Evolutionary conservation across 2,888 invertebrate genomes (phyloP).

Genomic region (Meteorus cinctellus): DNA sequence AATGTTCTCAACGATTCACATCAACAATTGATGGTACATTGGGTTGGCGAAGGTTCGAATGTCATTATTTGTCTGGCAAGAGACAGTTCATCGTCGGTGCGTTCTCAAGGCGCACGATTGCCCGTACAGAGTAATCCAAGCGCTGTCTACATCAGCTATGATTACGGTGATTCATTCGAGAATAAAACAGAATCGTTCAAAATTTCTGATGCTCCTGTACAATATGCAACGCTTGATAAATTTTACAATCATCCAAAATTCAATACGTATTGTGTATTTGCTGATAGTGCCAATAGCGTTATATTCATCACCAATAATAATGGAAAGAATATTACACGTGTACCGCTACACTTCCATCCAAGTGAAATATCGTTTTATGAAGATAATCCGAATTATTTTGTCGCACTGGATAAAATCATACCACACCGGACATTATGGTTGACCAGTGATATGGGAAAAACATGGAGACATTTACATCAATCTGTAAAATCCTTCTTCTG

Average conservation of each 20-base stretch:
- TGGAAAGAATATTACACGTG: slow-evolving; percentile 79
- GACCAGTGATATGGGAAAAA: slow-evolving; percentile 83
- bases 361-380: slow-evolving; percentile 86
- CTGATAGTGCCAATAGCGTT: slow-evolving; percentile 84
- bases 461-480: slow-evolving; percentile 81
- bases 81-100: slow-evolving; percentile 75
- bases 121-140: slow-evolving; percentile 76
- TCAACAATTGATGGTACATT: slow-evolving; percentile 92
- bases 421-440: slow-evolving; percentile 81
- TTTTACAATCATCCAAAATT: slow-evolving; percentile 89
- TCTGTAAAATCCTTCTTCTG: slow-evolving; percentile 88
- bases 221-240: slow-evolving; percentile 85
- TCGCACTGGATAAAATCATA: slow-evolving; percentile 85
- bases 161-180: slow-evolving; percentile 87
- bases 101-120: slow-evolving; percentile 54
- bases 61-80: slow-evolving; percentile 90
- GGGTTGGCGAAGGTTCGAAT: slow-evolving; percentile 91
- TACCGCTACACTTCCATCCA: slow-evolving; percentile 83
- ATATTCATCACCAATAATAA: slow-evolving; percentile 86
- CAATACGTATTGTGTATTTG: slow-evolving; percentile 87
- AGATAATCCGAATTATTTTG: slow-evolving; percentile 80
- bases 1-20: slow-evolving; percentile 88
- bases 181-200: slow-evolving; percentile 83
- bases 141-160: slow-evolving; percentile 88
- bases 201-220: slow-evolving; percentile 72